These are phyloP conservation scores for Diuraphis noxia DNA, from an alignment of 1,140 invertebrate species.

Conservation along the genomic window DNA sequence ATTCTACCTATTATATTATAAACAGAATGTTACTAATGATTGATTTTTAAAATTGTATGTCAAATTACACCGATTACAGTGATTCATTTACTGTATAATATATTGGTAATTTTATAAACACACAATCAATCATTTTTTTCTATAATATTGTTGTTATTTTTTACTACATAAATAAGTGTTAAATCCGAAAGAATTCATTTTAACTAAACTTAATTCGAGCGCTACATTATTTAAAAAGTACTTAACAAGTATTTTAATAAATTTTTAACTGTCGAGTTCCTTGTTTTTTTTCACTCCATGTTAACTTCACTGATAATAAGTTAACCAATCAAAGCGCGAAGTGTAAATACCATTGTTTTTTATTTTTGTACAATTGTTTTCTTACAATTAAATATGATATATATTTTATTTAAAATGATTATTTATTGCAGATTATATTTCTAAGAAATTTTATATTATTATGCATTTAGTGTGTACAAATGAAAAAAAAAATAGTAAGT, in stretches of 20 bases:
- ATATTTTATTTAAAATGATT: neutral
- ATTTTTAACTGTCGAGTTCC: neutral
- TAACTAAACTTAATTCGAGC: neutral
- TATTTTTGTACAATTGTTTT: constrained; percentile 5
- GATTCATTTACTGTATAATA: neutral
- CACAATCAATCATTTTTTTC: neutral
- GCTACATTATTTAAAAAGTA: neutral
- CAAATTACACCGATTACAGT: neutral
- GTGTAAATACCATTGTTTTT: neutral
- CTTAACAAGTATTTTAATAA: neutral
- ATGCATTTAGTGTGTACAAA: neutral
- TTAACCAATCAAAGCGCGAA: neutral
- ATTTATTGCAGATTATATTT: neutral
- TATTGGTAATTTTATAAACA: neutral
- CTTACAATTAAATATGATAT: neutral
- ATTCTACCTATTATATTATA: neutral
- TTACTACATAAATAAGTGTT: neutral
- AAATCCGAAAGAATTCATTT: neutral
- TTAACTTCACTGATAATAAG: too few relatives aligned
- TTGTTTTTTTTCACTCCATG: neutral
- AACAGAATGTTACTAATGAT: neutral
- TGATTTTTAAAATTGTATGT: neutral
- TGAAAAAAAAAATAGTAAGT: neutral
- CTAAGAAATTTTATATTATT: neutral
- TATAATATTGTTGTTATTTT: neutral